Conservation (phyloP, 2,113 vertebrate species). For the Cervus canadensis region DNA sequence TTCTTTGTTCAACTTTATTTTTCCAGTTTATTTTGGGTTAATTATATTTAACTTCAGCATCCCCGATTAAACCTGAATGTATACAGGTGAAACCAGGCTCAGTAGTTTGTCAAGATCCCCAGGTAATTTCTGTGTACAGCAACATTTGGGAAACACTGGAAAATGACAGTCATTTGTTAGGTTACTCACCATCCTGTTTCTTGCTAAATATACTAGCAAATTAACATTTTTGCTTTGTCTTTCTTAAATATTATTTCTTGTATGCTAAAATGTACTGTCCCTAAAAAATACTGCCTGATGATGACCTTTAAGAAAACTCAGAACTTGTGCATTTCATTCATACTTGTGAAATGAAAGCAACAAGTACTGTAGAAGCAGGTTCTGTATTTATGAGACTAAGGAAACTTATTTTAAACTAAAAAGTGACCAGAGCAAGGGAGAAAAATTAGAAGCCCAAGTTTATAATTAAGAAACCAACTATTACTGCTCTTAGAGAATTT, state of each 20-base stretch:
- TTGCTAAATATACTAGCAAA: neutral
- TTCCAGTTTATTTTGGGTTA: neutral
- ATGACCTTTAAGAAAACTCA: neutral
- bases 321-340: neutral
- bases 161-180: neutral
- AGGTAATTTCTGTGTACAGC: neutral
- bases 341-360: neutral
- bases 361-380: neutral
- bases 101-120: neutral
- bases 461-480: neutral
- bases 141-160: neutral
- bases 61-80: neutral
- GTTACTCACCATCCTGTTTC: neutral
- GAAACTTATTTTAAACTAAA: neutral
- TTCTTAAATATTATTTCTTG: neutral
- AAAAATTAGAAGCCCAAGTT: neutral
- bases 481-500: neutral
- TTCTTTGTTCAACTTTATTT: neutral
- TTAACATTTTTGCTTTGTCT: neutral
- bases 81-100: neutral
- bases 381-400: neutral
- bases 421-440: neutral
- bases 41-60: neutral
- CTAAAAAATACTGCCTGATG: neutral
- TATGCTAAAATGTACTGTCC: neutral